Evolutionary conservation across 1,140 invertebrate species (phyloP).

Genomic region (Lutraria rhynchaena): DNA sequence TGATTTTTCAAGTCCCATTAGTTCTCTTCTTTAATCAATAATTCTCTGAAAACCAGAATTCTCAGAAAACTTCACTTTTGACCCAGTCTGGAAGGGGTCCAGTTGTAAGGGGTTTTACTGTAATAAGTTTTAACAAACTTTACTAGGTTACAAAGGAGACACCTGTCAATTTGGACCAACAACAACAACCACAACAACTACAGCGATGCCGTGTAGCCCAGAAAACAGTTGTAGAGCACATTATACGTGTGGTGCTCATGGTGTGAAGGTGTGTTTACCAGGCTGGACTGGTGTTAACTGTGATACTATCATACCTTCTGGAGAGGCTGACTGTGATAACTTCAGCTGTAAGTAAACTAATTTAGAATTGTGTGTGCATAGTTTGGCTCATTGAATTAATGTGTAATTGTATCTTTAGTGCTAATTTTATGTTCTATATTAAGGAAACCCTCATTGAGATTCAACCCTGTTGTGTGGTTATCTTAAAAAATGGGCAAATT

Average conservation of each 20-base stretch:
- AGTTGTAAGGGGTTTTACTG: background rate
- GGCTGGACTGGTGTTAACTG: slow-evolving; percentile 44
- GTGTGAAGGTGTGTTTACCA: slow-evolving; percentile 32
- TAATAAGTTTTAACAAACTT: background rate
- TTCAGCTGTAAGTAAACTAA: slow-evolving; percentile 49
- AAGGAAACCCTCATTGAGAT: no score
- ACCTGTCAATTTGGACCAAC: slow-evolving; percentile 29
- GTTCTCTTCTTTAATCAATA: no score
- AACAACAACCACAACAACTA: slow-evolving; percentile 54
- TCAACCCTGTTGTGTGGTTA: no score
- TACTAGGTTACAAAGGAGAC: slow-evolving; percentile 23
- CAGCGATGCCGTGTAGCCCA: slow-evolving; percentile 24
- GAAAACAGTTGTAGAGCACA: slow-evolving; percentile 28
- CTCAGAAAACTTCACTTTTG: no score
- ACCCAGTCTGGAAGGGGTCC: no score
- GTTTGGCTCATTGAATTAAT: no score
- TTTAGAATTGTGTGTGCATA: no score
- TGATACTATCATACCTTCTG: slow-evolving; percentile 9
- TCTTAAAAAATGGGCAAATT: no score
- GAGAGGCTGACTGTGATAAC: slow-evolving; percentile 36
- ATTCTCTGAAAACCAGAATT: no score
- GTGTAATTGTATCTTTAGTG: no score
- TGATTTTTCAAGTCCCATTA: no score
- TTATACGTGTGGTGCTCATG: slow-evolving; percentile 43
- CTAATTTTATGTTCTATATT: no score